Percentiles rank a stretch among this genome's conserved stretches.
Evolutionary conservation across 2,797 vertebrate genomes (phyloP).

Genomic region (Pelodytes ibericus): DNA sequence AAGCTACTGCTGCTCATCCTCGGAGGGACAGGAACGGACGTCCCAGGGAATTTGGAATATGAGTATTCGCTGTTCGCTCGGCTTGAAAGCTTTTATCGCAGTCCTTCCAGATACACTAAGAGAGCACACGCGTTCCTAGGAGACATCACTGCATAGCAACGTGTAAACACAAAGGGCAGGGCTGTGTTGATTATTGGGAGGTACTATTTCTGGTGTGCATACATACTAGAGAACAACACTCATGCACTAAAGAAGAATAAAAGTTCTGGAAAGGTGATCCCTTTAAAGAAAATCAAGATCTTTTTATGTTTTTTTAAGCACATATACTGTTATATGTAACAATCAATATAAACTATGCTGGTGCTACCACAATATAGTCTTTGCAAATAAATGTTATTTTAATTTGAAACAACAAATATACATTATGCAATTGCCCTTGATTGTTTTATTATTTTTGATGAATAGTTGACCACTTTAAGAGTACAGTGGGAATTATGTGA

Average conservation of each 20-base stretch:
- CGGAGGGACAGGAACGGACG: not conserved
- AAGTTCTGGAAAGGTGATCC: not conserved
- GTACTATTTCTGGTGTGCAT: not conserved
- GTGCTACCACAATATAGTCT: too few species aligned
- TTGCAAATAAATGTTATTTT: too few species aligned
- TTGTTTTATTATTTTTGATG: too few species aligned
- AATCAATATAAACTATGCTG: too few species aligned
- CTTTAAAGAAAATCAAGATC: not conserved
- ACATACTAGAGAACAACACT: not conserved
- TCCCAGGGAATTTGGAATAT: not conserved
- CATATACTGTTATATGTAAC: too few species aligned
- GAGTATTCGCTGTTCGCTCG: slow-evolving; percentile 8
- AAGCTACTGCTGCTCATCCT: slow-evolving; percentile 34
- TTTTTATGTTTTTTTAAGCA: too few species aligned
- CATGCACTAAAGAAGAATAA: not conserved
- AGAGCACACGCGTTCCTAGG: slow-evolving; percentile 36
- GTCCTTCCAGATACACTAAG: slow-evolving; percentile 8
- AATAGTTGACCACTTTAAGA: too few species aligned
- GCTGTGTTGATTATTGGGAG: slow-evolving; percentile 1
- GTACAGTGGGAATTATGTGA: too few species aligned
- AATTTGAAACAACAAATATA: too few species aligned
- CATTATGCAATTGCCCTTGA: too few species aligned
- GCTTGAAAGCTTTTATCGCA: not conserved
- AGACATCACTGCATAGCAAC: slow-evolving; percentile 47
- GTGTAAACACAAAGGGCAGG: slow-evolving; percentile 27